A percentile compares a stretch with the other conserved stretches of the same genome.
These are phyloP conservation scores for Pomatorhinus ruficollis DNA, from an alignment of 2,113 vertebrate genomes.

Conservation along the genomic window DNA sequence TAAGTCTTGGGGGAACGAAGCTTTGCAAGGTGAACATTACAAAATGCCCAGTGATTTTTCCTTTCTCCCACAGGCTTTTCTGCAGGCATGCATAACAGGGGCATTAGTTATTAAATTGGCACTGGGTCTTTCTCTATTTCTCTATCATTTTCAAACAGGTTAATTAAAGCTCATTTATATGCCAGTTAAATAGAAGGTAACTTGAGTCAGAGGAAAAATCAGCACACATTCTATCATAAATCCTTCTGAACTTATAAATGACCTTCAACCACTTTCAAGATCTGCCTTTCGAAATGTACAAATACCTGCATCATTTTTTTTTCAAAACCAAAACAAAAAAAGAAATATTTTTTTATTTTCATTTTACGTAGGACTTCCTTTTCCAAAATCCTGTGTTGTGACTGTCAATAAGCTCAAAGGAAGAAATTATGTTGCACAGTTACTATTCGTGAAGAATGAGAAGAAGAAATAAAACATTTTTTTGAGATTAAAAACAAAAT, in stretches of 20 bases:
- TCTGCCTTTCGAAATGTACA: not conserved
- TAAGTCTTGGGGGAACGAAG: not conserved
- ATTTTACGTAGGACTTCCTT: accelerated
- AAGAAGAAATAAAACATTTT: not conserved
- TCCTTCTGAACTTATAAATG: not conserved
- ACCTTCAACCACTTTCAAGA: not conserved
- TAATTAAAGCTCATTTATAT: constrained; percentile 12
- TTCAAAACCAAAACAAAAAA: not conserved
- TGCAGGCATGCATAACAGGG: not conserved
- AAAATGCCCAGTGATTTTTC: not conserved
- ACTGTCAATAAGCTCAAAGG: not conserved
- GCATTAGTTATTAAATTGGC: constrained; percentile 24
- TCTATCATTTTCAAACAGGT: constrained; percentile 19
- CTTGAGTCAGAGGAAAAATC: not conserved
- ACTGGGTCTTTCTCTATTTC: not conserved
- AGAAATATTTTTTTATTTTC: accelerated
- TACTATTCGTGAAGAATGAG: not conserved
- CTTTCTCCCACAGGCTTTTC: constrained; percentile 1
- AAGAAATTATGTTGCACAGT: not conserved
- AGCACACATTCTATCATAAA: not conserved
- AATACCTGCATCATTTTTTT: not conserved
- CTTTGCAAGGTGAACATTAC: constrained; percentile 17
- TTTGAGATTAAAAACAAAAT: not conserved
- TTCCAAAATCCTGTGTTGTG: not conserved
- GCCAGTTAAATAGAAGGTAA: not conserved